A percentile compares a stretch with the other conserved stretches of the same genome.
Conservation (phyloP, 2,113 vertebrate genomes). For the Polypterus senegalus region DNA sequence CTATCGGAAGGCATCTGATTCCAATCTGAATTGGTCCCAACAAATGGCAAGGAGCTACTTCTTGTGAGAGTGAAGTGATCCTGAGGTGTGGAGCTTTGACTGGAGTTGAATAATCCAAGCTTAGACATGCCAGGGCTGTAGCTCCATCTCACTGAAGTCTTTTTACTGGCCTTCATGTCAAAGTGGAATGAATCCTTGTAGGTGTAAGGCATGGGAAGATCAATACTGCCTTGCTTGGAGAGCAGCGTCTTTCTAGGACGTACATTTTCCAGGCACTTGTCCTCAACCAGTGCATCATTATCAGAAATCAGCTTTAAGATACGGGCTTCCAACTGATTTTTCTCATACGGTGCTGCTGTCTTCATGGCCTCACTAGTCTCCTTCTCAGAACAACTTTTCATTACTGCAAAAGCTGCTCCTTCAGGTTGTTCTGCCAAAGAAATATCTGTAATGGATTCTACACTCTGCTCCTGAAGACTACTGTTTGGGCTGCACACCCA, state of each 20-base stretch:
- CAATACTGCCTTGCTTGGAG: slow-evolving; percentile 89
- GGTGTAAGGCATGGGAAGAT: slow-evolving; percentile 85
- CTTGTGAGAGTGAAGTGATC: slow-evolving; percentile 66
- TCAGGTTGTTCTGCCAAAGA: slow-evolving; percentile 24
- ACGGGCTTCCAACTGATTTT: slow-evolving; percentile 69
- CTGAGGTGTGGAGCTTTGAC: slow-evolving; percentile 54
- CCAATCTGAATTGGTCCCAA: slow-evolving; percentile 39
- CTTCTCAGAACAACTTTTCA: slow-evolving; percentile 20
- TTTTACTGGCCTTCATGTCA: slow-evolving; percentile 63
- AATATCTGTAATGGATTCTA: slow-evolving; percentile 49
- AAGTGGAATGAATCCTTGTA: slow-evolving; percentile 96
- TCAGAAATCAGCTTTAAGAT: slow-evolving; percentile 85
- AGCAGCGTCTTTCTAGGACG: slow-evolving; percentile 78
- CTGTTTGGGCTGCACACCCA: slow-evolving; percentile 46
- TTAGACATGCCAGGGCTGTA: slow-evolving; percentile 41
- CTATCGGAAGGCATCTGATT: slow-evolving; percentile 22
- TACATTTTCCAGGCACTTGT: slow-evolving; percentile 74
- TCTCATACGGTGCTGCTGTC: slow-evolving; percentile 46
- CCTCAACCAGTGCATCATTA: slow-evolving; percentile 78
- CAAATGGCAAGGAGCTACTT: slow-evolving; percentile 78
- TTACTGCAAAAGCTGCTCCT: slow-evolving; percentile 5
- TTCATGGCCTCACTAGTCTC: slow-evolving; percentile 21
- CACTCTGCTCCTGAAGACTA: slow-evolving; percentile 45
- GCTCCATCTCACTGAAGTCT: slow-evolving; percentile 29
- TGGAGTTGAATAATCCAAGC: slow-evolving; percentile 60